Evolutionary conservation across 2,113 vertebrate genomes (phyloP).

Genomic region (Apus apus): DNA sequence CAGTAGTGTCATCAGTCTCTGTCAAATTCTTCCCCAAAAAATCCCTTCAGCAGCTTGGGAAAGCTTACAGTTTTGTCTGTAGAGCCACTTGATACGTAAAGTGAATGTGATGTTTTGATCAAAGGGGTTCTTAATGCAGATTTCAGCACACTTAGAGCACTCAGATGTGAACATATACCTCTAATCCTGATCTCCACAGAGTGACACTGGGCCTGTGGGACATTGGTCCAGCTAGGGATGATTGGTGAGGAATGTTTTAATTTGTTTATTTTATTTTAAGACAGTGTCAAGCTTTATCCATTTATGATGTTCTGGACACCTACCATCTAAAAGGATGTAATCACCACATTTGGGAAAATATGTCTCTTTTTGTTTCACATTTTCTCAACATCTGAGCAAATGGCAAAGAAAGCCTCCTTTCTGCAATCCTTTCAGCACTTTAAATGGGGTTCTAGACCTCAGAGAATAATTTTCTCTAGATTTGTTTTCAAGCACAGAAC

Average conservation of each 20-base stretch:
- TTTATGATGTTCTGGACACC: neutral
- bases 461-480: neutral
- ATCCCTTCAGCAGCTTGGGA: conserved; percentile 38
- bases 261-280: neutral
- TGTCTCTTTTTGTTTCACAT: neutral
- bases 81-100: conserved; percentile 50
- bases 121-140: conserved; percentile 53
- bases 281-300: neutral
- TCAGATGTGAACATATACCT: neutral
- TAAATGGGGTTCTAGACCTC: neutral
- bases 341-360: neutral
- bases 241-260: neutral
- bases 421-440: neutral
- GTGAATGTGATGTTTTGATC: conserved; percentile 24
- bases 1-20: neutral
- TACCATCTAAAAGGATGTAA: neutral
- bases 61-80: neutral
- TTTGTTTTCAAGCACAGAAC: neutral
- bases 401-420: neutral
- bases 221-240: neutral
- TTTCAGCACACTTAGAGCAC: neutral
- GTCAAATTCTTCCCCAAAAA: neutral
- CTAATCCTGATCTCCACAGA: neutral
- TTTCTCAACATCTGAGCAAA: neutral
- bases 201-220: neutral